Evolutionary conservation across 2,113 vertebrate species (phyloP), one percentile per base, ranked within the genome.

Genomic region (Hassar affinis): DNA sequence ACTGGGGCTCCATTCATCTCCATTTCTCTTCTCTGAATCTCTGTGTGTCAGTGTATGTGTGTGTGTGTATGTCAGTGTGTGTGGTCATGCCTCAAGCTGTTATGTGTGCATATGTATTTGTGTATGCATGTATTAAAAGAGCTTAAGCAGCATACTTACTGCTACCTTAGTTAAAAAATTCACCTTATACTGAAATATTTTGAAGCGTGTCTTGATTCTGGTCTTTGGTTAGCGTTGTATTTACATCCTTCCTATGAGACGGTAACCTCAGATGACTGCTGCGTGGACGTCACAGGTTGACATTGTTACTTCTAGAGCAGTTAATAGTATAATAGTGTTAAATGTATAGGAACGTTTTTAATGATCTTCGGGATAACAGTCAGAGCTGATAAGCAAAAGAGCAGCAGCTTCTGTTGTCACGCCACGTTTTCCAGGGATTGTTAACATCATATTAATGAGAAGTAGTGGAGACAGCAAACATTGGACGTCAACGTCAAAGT

Each of bases 1-100:
- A 92, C 93, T 93, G 92, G 93, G 85, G 87, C 92, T 94, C 91
- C 92, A 95, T 95, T 96, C 94, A 96, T 96, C 95, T 96, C 94
- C 92, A 95, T 96, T 96, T 96, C 94, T 92, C 89, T 78, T 86
- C 74, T 84, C 64, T 45, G 81, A 56, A 64, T 54, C 17, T 84
- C 38, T 68, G 77, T 81, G 77, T 80, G 72, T 83, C 49, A 78
- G 80, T 85, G 82, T 86, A 82, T 82, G 79, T 62, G 62, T 61
- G 47, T 80, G 54, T 64, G 68, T 84, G 74, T 78, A 52, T 82
- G 45, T 75, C 79, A 79, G 38, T 42, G 38, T 42, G 38, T 42
- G 25, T n/a, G 11, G 54, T 62, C 25, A 62, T 20, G 17, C 74
- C 79, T 56, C 62, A 9, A 69, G 35, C 42, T 72, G 22, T n/a